These are phyloP conservation scores for Corella eumyota DNA, from an alignment of 23 tunicate species.

Conservation along the genomic window DNA sequence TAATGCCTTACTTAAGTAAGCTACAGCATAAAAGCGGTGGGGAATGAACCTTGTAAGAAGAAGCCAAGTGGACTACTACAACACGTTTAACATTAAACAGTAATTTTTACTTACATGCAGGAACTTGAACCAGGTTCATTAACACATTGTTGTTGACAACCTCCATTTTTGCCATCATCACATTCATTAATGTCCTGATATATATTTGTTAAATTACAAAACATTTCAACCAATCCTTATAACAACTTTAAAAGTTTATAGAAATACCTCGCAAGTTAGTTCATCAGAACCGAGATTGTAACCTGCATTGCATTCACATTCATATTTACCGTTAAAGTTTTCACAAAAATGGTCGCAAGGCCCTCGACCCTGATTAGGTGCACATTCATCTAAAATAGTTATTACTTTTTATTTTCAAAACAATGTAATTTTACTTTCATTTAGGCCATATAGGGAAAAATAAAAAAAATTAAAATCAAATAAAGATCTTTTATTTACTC, in stretches of 20 bases:
- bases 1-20: too few species aligned
- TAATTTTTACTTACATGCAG: conserved; percentile 51
- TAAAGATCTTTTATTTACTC: too few species aligned
- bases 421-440: too few species aligned
- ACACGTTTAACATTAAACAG: too few species aligned
- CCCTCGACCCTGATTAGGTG: conserved; percentile 26
- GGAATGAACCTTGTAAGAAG: too few species aligned
- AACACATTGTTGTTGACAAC: conserved; percentile 62
- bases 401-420: too few species aligned
- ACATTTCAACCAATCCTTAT: not conserved
- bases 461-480: too few species aligned
- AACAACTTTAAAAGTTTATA: too few species aligned
- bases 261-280: conserved; percentile 48
- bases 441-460: too few species aligned
- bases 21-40: too few species aligned
- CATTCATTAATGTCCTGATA: conserved; percentile 76
- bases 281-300: conserved; percentile 10
- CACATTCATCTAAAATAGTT: conserved; percentile 71
- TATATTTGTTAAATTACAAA: not conserved
- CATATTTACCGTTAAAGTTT: conserved; percentile 27
- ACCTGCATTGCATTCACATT: conserved; percentile 46
- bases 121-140: conserved; percentile 35
- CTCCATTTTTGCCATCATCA: conserved; percentile 24
- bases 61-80: too few species aligned
- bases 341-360: conserved; percentile 82